Evolutionary conservation across 2,797 vertebrate species (phyloP).

Genomic region (Rallus crepitans): DNA sequence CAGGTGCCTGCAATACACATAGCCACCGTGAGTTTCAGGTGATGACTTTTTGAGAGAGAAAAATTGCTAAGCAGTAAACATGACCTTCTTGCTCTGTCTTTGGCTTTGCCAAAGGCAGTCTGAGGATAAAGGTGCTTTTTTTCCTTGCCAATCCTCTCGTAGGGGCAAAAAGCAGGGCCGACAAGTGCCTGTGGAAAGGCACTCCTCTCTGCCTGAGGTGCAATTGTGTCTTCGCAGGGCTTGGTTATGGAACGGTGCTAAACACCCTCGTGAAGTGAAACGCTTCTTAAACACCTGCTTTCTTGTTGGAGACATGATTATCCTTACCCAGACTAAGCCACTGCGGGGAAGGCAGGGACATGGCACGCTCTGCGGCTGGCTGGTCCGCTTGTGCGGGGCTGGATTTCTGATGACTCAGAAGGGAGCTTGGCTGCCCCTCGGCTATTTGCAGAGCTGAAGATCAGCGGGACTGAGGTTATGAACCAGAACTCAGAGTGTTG

Average conservation of each 20-base stretch:
- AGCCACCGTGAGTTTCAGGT: not conserved
- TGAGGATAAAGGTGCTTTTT: not conserved
- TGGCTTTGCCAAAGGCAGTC: not conserved
- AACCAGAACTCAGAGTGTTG: not conserved
- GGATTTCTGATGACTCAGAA: conserved; percentile 7
- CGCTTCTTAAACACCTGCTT: not conserved
- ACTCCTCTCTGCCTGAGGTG: not conserved
- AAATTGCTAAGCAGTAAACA: not conserved
- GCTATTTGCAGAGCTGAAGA: conserved; percentile 8
- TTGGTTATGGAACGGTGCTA: not conserved
- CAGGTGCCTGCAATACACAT: not conserved
- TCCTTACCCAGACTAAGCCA: not conserved
- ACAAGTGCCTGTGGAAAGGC: not conserved
- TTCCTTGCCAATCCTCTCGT: not conserved
- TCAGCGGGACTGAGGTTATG: not conserved
- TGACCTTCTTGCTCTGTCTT: not conserved
- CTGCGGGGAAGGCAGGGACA: not conserved
- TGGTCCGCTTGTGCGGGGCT: accelerated
- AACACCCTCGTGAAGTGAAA: not conserved
- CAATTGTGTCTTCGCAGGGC: not conserved
- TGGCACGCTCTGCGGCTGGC: not conserved
- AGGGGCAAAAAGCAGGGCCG: not conserved
- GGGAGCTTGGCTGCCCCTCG: not conserved
- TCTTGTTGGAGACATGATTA: not conserved
- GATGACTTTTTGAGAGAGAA: not conserved